These are phyloP conservation scores for Poecilia gillii DNA, from an alignment of 2,797 vertebrate genomes.

Conservation along the genomic window DNA sequence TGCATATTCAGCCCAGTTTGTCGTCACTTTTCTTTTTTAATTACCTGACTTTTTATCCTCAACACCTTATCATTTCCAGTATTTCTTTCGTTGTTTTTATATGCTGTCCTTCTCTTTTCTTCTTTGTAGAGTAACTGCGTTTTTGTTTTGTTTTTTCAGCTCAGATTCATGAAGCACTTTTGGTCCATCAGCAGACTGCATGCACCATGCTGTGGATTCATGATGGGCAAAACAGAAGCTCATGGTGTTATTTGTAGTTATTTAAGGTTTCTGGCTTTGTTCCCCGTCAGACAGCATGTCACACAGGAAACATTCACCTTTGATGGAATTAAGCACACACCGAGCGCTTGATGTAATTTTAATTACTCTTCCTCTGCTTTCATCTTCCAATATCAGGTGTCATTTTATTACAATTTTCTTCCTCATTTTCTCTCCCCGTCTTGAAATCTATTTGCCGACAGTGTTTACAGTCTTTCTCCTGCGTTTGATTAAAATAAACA, in stretches of 20 bases:
- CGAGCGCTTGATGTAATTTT: slow-evolving; percentile 4
- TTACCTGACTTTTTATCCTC: background rate
- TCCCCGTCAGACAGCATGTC: background rate
- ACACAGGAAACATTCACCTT: background rate
- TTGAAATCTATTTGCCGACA: background rate
- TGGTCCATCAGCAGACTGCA: background rate
- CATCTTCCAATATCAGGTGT: slow-evolving; percentile 3
- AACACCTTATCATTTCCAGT: background rate
- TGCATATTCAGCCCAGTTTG: background rate
- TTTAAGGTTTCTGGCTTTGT: background rate
- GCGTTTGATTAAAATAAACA: slow-evolving; percentile 13
- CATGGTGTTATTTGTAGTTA: background rate
- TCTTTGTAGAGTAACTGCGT: background rate
- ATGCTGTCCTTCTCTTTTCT: background rate
- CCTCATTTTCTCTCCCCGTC: background rate
- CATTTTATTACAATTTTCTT: background rate
- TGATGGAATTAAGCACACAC: slow-evolving; percentile 12
- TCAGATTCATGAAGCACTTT: background rate
- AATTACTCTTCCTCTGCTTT: slow-evolving; percentile 16
- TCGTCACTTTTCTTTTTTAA: background rate
- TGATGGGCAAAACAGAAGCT: background rate
- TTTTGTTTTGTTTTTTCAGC: background rate
- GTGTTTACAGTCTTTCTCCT: background rate
- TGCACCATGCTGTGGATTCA: slow-evolving; percentile 2
- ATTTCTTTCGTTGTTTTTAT: background rate